Evolutionary conservation across 1,140 invertebrate genomes (phyloP), one percentile per base, ranked within the genome.

Genomic region (Drosophila tropicalis): DNA sequence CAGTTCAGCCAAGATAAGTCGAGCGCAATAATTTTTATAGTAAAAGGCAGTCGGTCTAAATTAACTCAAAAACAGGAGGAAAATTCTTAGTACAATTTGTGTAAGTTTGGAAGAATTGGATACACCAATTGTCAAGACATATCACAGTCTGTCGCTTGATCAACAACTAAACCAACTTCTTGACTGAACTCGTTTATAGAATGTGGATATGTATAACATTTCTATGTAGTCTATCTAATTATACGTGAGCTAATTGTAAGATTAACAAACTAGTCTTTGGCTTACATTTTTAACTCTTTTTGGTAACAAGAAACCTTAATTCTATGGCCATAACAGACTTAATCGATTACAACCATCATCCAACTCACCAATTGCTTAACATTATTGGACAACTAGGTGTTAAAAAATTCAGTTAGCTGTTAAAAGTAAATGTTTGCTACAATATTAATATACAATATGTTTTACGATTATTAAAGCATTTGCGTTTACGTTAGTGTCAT

Each of bases 61-160:
- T 36, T 7, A 12, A 39, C 10, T 70, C 7, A 22, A 51, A 47
- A 51, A 10, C 3, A 78, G 67, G 75, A 82, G 77, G 70, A 13
- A 51, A 13, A n/a, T 60, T 15, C 10, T 22, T 29, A 29, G 29
- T 29, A 5, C 6, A 0, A 29, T 29, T 47, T 25, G 32, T 62
- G 6, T 67, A 36, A 32, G 40, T 70, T 62, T 81, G 81, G 81
- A 85, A 84, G 77, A 70, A 51, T 62, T 61, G 64, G 68, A 34
- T 32, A 69, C 60, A 64, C 71, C 75, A 62, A 70, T 55, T 83
- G 72, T 34, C 54, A 57, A 73, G 44, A 67, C 73, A 57, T 84
- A 84, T 84, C 81, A 85, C 81, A 84, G 81, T 73, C 81, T 66
- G 79, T 78, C 70, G 44, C 17, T 51, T 51, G 1, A 51, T 22